Percentiles rank a stretch among this genome's conserved stretches.
These are phyloP conservation scores for Riparia riparia DNA, from an alignment of 2,113 vertebrate species.

Conservation along the genomic window DNA sequence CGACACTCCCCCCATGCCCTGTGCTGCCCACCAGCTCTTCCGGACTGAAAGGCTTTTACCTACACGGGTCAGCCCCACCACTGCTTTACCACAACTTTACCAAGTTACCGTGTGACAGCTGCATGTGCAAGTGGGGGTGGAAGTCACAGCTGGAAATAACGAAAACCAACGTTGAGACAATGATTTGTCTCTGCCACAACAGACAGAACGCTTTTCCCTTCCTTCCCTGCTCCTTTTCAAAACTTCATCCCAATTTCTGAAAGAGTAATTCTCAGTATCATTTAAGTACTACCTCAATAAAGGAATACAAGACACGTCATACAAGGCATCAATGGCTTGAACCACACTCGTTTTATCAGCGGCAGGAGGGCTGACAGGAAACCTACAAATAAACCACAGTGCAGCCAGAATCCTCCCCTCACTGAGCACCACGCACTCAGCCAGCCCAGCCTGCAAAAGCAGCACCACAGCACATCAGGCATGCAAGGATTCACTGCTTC, in stretches of 20 bases:
- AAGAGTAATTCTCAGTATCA: not conserved
- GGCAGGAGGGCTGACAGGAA: not conserved
- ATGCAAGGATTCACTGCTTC: not conserved
- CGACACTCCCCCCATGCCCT: no score
- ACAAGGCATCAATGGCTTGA: not conserved
- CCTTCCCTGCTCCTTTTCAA: not conserved
- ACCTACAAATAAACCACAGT: not conserved
- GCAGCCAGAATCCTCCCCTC: not conserved
- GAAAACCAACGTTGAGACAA: not conserved
- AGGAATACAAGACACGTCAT: not conserved
- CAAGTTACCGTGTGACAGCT: not conserved
- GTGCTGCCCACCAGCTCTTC: not conserved
- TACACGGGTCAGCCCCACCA: not conserved
- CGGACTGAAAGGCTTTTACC: not conserved
- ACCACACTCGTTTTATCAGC: not conserved
- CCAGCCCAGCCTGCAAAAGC: not conserved
- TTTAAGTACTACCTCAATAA: not conserved
- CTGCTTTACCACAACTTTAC: not conserved
- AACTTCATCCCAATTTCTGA: not conserved
- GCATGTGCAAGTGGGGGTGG: not conserved
- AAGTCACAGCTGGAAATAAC: slow-evolving; percentile 5
- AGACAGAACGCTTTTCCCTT: not conserved
- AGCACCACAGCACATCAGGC: not conserved
- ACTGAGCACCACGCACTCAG: not conserved
- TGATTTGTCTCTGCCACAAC: not conserved